Evolutionary conservation across 2,797 vertebrate genomes (phyloP).

Genomic region (Petrocephalus schoutedeni): DNA sequence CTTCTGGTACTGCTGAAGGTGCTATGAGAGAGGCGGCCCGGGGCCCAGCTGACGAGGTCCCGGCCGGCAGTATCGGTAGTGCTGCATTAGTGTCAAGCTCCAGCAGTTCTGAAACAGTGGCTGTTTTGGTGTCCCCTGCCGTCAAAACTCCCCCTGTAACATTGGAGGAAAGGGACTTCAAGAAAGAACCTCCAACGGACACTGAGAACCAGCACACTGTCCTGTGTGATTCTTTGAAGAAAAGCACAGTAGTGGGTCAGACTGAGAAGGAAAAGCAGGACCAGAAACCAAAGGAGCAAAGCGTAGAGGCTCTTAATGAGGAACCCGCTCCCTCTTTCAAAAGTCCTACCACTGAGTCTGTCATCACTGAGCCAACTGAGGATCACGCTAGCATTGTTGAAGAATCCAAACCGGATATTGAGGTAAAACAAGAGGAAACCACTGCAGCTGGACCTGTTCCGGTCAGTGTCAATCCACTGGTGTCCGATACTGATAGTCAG

Average conservation of each 20-base stretch:
- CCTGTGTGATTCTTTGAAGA: neutral
- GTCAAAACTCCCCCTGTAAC: neutral
- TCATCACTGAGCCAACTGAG: neutral
- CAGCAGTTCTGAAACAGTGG: neutral
- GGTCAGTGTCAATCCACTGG: neutral
- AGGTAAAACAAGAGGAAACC: constrained; percentile 5
- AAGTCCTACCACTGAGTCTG: neutral
- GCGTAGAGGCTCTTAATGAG: neutral
- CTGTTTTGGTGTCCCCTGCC: neutral
- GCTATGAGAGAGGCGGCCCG: neutral
- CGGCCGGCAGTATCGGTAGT: neutral
- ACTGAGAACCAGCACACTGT: neutral
- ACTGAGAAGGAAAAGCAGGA: neutral
- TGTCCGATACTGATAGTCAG: neutral
- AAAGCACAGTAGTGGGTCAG: neutral
- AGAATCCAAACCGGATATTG: constrained; percentile 12
- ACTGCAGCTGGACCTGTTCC: neutral
- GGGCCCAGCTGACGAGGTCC: neutral
- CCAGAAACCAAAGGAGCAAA: neutral
- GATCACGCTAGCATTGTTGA: neutral
- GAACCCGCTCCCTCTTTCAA: neutral
- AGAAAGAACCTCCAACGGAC: neutral
- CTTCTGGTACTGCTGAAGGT: neutral
- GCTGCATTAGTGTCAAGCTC: neutral
- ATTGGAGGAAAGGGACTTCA: constrained; percentile 11